Conservation (phyloP, 1,140 invertebrate genomes). For the Oscheius sp. region DNA sequence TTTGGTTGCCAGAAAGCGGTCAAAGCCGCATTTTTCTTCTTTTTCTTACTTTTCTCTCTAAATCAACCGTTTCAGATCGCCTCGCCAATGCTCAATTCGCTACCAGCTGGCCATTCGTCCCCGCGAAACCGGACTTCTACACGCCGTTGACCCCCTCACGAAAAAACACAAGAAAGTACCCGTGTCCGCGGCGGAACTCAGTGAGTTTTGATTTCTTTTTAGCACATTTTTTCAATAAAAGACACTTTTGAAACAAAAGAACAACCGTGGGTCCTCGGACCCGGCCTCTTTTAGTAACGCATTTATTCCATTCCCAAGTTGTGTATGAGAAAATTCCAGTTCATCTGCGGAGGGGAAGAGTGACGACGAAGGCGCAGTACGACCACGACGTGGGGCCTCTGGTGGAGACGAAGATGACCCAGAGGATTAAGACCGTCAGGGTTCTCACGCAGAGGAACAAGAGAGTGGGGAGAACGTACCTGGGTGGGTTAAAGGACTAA, state of each 20-base stretch:
- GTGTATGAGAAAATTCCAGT: conserved; percentile 4
- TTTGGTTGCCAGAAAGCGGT: no score
- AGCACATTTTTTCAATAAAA: background rate
- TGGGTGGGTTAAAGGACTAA: background rate
- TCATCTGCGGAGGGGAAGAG: conserved; percentile 18
- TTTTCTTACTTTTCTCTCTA: conserved; percentile 4
- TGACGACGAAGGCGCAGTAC: conserved; percentile 15
- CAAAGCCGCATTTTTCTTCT: conserved; percentile 23
- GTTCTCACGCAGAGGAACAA: background rate
- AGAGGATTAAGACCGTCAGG: background rate
- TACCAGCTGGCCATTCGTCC: conserved; percentile 39
- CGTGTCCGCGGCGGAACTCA: conserved; percentile 4
- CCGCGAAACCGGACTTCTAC: conserved; percentile 30
- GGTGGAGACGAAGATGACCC: no score
- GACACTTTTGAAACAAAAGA: background rate
- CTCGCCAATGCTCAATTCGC: conserved; percentile 39
- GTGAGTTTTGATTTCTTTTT: background rate
- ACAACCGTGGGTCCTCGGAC: no score
- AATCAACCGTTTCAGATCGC: conserved; percentile 27
- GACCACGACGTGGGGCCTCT: conserved; percentile 6
- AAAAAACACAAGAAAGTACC: conserved; percentile 24
- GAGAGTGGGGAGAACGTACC: background rate
- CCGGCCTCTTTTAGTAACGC: no score
- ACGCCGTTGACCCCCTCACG: conserved; percentile 35
- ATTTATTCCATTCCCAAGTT: no score